Evolutionary conservation across 2,113 vertebrate genomes (phyloP), one percentile per base, ranked within the genome.

Genomic region (Nannobrachium achirus): DNA sequence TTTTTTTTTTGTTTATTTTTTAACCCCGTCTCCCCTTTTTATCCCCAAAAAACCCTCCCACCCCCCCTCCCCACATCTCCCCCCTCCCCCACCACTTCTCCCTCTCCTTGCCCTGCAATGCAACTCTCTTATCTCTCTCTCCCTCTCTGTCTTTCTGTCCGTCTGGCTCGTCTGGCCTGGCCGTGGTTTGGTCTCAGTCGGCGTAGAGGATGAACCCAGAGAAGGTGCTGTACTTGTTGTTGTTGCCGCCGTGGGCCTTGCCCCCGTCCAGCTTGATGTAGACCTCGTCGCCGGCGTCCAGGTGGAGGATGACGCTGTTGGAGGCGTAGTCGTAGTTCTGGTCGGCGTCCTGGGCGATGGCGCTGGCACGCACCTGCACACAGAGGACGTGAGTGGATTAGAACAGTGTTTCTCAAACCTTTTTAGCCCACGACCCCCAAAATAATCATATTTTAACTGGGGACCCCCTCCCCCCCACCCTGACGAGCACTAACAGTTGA

Each of bases 181-280:
- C 50, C n/a, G 6, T 6, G 62, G 56, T 77, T 39, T 69, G 56
- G 49, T 74, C 85, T 98, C 93, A 99, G 88, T 99, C 97, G 6
- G 96, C 95, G 83, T 98, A 99, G 85, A 99, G 96, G 90, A 99
- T 99, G 93, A 99, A 99, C 86, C 97, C 97, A 8, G 95, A 97
- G 92, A 98, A 98, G 73, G 97, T 98, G 95, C 97, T 98, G 92
- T 99, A 99, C 86, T 98, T 99, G 94, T 98, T 99, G 95, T 95
- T 98, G 94, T 99, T 99, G 66, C 97, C 97, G 0, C 97, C 97
- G 0, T 99, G 97, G 10, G 95, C 97, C 90, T 99, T 99, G 87
- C 97, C 97, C 3, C 97, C 97, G 1, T 99, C 97, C 74, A 99
- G 93, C 88, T 98, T 98, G 91, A 98, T 95, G 90, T 96, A 99